A percentile compares a stretch with the other conserved stretches of the same genome.
These are phyloP conservation scores for Clamator glandarius DNA, from an alignment of 2,797 vertebrate genomes.

Conservation along the genomic window DNA sequence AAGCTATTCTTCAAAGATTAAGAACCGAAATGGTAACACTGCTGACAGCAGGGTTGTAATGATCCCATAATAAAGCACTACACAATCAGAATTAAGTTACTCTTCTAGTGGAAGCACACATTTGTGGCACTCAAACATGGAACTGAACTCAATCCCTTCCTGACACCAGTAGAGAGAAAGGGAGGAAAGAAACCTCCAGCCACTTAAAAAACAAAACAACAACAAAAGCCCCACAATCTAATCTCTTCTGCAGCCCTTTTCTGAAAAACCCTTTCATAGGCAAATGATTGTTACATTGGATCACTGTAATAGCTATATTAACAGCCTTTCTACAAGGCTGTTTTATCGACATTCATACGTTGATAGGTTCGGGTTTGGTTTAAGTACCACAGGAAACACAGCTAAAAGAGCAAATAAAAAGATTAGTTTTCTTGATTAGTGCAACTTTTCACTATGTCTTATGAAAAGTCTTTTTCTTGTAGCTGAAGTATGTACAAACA, in stretches of 20 bases:
- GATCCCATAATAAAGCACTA: neutral
- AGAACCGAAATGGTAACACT: neutral
- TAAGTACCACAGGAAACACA: neutral
- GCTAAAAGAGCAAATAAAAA: neutral
- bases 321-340: neutral
- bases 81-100: neutral
- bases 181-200: neutral
- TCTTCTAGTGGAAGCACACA: neutral
- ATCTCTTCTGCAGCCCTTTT: neutral
- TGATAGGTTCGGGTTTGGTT: neutral
- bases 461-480: neutral
- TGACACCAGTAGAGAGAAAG: neutral
- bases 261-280: neutral
- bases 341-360: neutral
- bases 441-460: neutral
- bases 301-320: neutral
- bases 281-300: neutral
- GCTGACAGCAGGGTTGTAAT: neutral
- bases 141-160: neutral
- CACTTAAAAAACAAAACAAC: neutral
- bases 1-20: neutral
- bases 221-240: neutral
- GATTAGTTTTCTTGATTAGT: neutral
- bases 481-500: conserved; percentile 14
- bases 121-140: neutral